Percentiles rank a stretch among this genome's conserved stretches.
phyloP scores from a whole-genome alignment of 2,113 vertebrate species.

The Acrocephalus kingi region DNA sequence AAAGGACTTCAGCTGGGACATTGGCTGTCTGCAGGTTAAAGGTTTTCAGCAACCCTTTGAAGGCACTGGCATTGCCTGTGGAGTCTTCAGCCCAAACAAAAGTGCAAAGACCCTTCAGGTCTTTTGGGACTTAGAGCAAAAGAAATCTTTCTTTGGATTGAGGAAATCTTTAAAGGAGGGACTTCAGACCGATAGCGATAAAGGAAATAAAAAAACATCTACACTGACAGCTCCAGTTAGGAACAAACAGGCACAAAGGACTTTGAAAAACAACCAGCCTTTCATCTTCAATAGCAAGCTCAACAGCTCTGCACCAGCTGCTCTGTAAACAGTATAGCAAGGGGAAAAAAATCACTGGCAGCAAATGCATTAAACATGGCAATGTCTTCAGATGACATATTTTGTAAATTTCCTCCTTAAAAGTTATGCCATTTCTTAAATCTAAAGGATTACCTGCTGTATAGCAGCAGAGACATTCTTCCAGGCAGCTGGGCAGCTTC shows the following conservation, averaged over 20 bases:
- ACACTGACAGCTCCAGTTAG: constrained; percentile 60
- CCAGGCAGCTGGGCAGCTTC: not conserved
- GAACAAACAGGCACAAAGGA: constrained; percentile 51
- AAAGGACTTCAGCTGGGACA: not conserved
- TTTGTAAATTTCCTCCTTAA: constrained; percentile 33
- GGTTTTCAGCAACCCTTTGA: not conserved
- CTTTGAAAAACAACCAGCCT: constrained; percentile 67
- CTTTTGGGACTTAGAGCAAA: constrained; percentile 27
- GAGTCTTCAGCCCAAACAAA: constrained; percentile 37
- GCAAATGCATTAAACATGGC: constrained; percentile 59
- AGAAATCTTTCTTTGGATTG: constrained; percentile 45
- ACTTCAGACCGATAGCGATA: constrained; percentile 53
- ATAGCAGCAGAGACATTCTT: not conserved
- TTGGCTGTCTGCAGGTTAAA: not conserved
- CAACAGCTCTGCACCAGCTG: constrained; percentile 53
- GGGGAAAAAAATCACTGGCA: constrained; percentile 47
- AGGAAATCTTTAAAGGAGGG: constrained; percentile 50
- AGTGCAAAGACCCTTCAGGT: constrained; percentile 26
- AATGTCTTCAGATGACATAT: constrained; percentile 34
- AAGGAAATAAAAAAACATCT: constrained; percentile 64
- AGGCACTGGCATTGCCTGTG: not conserved
- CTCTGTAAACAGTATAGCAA: constrained; percentile 57
- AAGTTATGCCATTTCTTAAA: constrained; percentile 40
- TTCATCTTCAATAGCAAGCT: constrained; percentile 66
- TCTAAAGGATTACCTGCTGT: constrained; percentile 16